Evolutionary conservation across 2,797 vertebrate genomes (phyloP).

Genomic region (Thaleichthys pacificus): DNA sequence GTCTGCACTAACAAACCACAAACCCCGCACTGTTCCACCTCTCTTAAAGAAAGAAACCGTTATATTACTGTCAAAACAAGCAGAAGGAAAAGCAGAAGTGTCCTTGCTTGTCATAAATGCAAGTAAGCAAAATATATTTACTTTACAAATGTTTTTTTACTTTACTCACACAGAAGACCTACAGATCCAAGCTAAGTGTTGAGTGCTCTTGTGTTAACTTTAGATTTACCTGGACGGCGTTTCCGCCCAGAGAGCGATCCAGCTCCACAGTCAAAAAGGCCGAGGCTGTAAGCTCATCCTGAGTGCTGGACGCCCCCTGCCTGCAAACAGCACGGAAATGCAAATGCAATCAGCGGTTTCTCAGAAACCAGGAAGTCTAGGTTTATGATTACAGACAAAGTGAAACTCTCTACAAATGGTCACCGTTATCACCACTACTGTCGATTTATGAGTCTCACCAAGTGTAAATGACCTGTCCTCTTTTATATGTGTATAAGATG

Average conservation of each 20-base stretch:
- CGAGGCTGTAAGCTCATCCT: slow-evolving; percentile 86
- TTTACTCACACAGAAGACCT: neutral
- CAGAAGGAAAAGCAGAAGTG: neutral
- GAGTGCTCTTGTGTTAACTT: neutral
- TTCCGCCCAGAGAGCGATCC: slow-evolving; percentile 79
- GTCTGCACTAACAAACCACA: no score
- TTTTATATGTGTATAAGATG: slow-evolving; percentile 84
- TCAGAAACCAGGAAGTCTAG: neutral
- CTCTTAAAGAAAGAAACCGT: no score
- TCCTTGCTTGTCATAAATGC: neutral
- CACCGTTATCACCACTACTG: neutral
- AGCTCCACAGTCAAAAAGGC: slow-evolving; percentile 90
- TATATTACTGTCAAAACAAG: neutral
- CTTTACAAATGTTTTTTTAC: neutral
- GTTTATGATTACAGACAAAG: neutral
- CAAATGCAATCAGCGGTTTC: neutral
- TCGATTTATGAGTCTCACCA: slow-evolving; percentile 51
- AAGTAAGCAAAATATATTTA: neutral
- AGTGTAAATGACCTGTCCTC: slow-evolving; percentile 68
- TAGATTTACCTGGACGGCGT: slow-evolving; percentile 82
- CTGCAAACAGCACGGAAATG: slow-evolving; percentile 56
- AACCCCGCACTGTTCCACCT: no score
- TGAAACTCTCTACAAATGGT: neutral
- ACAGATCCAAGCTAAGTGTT: neutral
- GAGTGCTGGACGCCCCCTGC: slow-evolving; percentile 82